Evolutionary conservation across 1,140 invertebrate species (phyloP).

Genomic region (Caligus rogercresseyi): DNA sequence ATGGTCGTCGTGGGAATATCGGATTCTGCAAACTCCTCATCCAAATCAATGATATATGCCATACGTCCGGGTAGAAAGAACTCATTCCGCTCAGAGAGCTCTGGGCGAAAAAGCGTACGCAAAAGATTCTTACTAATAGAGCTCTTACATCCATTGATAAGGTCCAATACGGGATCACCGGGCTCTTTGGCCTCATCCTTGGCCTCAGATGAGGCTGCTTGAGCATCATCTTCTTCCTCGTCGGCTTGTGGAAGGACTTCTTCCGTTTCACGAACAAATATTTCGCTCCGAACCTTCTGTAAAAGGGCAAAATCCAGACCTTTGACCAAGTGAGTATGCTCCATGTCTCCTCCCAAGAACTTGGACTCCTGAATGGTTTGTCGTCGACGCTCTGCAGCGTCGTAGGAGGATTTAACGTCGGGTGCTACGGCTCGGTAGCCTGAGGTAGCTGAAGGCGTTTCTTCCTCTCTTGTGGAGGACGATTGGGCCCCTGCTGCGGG

Average conservation of each 20-base stretch:
- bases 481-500: conserved; percentile 52
- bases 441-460: conserved; percentile 64
- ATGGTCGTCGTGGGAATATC: conserved; percentile 93
- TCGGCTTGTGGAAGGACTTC: conserved; percentile 40
- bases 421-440: conserved; percentile 87
- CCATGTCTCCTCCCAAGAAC: conserved; percentile 99
- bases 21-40: conserved; percentile 69
- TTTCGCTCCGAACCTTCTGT: conserved; percentile 48
- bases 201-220: conserved; percentile 32
- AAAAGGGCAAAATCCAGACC: conserved; percentile 97
- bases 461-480: conserved; percentile 69
- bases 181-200: conserved; percentile 36
- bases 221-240: conserved; percentile 64
- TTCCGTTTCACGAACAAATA: conserved; percentile 11
- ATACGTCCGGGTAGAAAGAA: conserved; percentile 88
- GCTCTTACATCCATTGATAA: not conserved
- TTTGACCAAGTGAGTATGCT: conserved; percentile 99
- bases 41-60: conserved; percentile 92
- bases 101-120: conserved; percentile 22
- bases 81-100: conserved; percentile 56
- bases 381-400: conserved; percentile 81
- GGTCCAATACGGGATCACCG: conserved; percentile 30
- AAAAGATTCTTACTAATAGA: conserved; percentile 22
- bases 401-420: conserved; percentile 54
- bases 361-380: conserved; percentile 98